Evolutionary conservation across 2,888 invertebrate genomes (phyloP).

Genomic region (Leucoma salicis): DNA sequence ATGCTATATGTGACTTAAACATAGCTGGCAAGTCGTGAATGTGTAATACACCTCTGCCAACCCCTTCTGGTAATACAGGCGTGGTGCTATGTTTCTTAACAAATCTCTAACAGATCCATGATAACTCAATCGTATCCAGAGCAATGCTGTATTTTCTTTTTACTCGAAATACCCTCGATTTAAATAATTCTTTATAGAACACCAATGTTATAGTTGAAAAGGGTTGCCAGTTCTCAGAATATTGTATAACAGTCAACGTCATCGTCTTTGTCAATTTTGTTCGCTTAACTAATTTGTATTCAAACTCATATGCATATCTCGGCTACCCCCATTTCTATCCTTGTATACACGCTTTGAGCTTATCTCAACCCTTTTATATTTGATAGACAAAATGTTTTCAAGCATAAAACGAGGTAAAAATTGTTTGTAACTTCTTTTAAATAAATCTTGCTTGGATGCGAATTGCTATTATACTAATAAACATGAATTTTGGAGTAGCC

Average conservation of each 20-base stretch:
- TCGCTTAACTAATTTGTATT: conserved; percentile 28
- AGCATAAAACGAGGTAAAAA: neutral
- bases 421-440: neutral
- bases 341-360: conserved; percentile 18
- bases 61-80: too few species aligned
- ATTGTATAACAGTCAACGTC: neutral
- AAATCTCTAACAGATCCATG: too few species aligned
- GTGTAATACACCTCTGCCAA: too few species aligned
- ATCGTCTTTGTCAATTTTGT: conserved; percentile 1
- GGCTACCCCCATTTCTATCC: conserved; percentile 20
- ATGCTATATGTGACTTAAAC: too few species aligned
- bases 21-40: too few species aligned
- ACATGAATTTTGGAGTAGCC: too few species aligned
- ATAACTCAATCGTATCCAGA: neutral
- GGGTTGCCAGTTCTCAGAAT: conserved; percentile 1
- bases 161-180: neutral
- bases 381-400: neutral
- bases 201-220: conserved; percentile 1
- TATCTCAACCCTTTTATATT: conserved; percentile 13
- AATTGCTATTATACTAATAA: too few species aligned
- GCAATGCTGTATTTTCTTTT: neutral
- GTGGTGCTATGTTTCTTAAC: too few species aligned
- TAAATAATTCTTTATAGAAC: neutral
- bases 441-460: too few species aligned
- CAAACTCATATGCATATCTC: conserved; percentile 27